These are phyloP conservation scores for Garra rufa DNA, from an alignment of 2,113 vertebrate species.

Conservation along the genomic window DNA sequence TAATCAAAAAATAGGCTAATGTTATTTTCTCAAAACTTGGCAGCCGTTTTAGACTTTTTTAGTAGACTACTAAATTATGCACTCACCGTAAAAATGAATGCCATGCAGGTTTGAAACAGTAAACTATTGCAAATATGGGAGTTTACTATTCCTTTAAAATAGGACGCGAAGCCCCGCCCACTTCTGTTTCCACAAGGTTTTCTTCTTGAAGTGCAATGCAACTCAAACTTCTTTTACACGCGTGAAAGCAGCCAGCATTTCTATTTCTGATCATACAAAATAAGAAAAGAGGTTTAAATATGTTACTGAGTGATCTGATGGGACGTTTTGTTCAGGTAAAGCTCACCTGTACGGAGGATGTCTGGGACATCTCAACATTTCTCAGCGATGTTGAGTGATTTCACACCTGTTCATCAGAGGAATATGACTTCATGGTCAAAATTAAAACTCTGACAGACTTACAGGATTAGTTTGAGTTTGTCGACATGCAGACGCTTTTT, in stretches of 20 bases:
- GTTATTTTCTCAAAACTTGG: too few species aligned
- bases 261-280: background rate
- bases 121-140: background rate
- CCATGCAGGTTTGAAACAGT: background rate
- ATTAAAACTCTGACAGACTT: background rate
- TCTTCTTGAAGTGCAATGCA: background rate
- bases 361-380: background rate
- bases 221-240: background rate
- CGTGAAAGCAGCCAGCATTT: background rate
- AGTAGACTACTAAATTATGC: background rate
- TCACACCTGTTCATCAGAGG: background rate
- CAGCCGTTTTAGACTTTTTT: background rate
- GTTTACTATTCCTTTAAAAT: background rate
- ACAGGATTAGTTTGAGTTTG: background rate
- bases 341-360: constrained; percentile 5
- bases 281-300: too few species aligned
- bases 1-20: too few species aligned
- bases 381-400: background rate
- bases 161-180: background rate
- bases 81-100: background rate
- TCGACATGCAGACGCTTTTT: constrained; percentile 1
- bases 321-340: background rate
- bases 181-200: background rate
- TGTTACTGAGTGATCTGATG: background rate
- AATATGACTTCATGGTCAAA: background rate